These are phyloP conservation scores for Tolmerus cingulatus DNA, from an alignment of 2,888 invertebrate genomes.

Conservation along the genomic window DNA sequence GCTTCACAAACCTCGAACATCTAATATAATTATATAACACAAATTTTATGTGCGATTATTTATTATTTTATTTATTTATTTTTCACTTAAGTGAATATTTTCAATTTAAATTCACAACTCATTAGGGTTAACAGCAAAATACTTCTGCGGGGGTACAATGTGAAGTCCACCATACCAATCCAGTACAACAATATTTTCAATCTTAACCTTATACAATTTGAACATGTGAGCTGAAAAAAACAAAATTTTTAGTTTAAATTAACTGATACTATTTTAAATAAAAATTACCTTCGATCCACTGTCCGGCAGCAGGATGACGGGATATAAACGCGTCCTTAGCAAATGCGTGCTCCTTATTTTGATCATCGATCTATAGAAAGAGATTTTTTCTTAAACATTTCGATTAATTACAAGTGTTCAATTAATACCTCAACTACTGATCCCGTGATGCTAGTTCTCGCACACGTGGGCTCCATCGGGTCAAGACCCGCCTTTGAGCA, in stretches of 20 bases:
- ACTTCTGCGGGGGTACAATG: conserved; percentile 53
- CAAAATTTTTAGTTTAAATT: neutral
- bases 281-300: conserved; percentile 56
- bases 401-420: neutral
- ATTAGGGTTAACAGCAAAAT: conserved; percentile 52
- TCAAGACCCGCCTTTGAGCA: conserved; percentile 56
- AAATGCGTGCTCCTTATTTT: conserved; percentile 44
- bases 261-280: neutral
- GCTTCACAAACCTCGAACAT: no score
- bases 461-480: conserved; percentile 64
- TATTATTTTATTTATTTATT: neutral
- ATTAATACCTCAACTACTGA: conserved; percentile 51
- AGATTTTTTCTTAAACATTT: neutral
- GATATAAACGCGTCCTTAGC: conserved; percentile 49
- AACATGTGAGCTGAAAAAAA: conserved; percentile 74
- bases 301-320: conserved; percentile 58
- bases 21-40: no score
- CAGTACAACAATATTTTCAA: conserved; percentile 76
- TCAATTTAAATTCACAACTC: neutral
- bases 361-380: conserved; percentile 19
- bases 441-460: conserved; percentile 57
- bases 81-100: neutral
- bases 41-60: no score
- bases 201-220: conserved; percentile 79
- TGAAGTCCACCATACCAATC: conserved; percentile 83